phyloP scores from a whole-genome alignment of 1,140 invertebrate species.

The Neotoxoptera formosana region DNA sequence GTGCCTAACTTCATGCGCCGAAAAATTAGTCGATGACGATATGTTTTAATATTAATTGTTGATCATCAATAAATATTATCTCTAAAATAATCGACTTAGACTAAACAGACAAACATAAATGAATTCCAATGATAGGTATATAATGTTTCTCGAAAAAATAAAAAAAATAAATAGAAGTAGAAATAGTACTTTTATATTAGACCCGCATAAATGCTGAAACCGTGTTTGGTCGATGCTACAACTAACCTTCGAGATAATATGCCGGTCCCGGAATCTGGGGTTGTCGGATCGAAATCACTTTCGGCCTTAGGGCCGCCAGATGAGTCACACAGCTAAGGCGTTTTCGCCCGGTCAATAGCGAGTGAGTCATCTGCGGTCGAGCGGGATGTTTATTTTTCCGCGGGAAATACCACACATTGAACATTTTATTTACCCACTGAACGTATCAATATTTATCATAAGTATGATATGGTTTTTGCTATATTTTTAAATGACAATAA shows the following conservation, averaged over 20 bases:
- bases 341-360: neutral
- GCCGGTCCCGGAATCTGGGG: conserved; percentile 28
- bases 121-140: neutral
- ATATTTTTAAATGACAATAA: neutral
- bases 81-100: neutral
- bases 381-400: neutral
- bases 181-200: neutral
- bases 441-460: neutral
- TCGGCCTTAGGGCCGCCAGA: conserved; percentile 26
- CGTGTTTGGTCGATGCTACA: neutral
- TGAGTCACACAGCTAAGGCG: neutral
- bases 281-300: conserved; percentile 34
- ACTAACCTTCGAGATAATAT: neutral
- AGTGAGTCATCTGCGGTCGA: neutral
- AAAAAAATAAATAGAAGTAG: neutral
- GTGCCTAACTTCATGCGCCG: neutral
- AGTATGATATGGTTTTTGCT: neutral
- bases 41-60: neutral
- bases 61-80: neutral
- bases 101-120: neutral
- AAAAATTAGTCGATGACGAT: neutral
- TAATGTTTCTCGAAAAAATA: neutral
- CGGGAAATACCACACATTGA: neutral
- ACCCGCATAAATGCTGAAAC: neutral
- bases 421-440: neutral